These are phyloP conservation scores for Hirtodrosophila histrioides DNA, from an alignment of 2,888 invertebrate species.

Conservation along the genomic window DNA sequence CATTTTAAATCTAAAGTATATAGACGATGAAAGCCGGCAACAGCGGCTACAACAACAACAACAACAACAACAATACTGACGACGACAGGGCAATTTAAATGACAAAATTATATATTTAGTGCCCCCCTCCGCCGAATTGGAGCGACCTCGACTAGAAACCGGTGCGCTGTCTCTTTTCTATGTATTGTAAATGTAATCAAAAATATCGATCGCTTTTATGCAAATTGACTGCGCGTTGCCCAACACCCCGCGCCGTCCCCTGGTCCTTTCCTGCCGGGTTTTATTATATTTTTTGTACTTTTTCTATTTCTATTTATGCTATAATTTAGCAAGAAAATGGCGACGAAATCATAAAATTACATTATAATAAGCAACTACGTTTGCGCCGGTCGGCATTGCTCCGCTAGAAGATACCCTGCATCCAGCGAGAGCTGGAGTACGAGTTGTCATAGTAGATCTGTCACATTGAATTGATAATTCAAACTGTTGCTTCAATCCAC, in stretches of 20 bases:
- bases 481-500: no score
- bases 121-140: slow-evolving; percentile 42
- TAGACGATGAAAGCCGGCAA: slow-evolving; percentile 40
- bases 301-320: slow-evolving; percentile 79
- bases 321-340: slow-evolving; percentile 80
- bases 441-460: no score
- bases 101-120: slow-evolving; percentile 79
- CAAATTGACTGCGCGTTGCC: slow-evolving; percentile 81
- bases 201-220: slow-evolving; percentile 84
- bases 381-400: slow-evolving; percentile 6
- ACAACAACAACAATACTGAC: slow-evolving; percentile 7
- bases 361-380: slow-evolving; percentile 70
- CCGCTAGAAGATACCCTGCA: slow-evolving; percentile 24
- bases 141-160: slow-evolving; percentile 65
- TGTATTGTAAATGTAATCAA: slow-evolving; percentile 78
- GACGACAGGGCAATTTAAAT: slow-evolving; percentile 71
- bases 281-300: slow-evolving; percentile 53
- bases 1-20: slow-evolving; percentile 73
- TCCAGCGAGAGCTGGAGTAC: not conserved
- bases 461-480: no score
- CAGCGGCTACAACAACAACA: slow-evolving; percentile 7
- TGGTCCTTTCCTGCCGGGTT: slow-evolving; percentile 54
- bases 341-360: slow-evolving; percentile 78
- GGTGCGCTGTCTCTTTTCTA: slow-evolving; percentile 66
- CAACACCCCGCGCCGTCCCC: slow-evolving; percentile 37